phyloP scores from a whole-genome alignment of 1,140 invertebrate genomes.

The Battus philenor region DNA sequence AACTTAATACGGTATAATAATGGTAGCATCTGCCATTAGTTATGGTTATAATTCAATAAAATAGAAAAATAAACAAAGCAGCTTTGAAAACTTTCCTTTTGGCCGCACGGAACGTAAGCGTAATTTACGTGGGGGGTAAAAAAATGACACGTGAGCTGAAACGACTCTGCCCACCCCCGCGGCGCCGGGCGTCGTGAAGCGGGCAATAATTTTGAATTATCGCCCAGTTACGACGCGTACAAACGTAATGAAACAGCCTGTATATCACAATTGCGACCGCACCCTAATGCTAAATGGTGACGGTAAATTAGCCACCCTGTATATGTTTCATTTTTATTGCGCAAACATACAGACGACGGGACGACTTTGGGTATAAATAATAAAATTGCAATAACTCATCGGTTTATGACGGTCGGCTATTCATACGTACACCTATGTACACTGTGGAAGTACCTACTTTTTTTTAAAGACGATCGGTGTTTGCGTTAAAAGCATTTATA shows the following conservation, averaged over 20 bases:
- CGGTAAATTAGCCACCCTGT: slow-evolving; percentile 31
- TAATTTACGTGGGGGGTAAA: too few relatives aligned
- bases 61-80: too few relatives aligned
- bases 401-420: too few relatives aligned
- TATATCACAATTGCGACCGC: slow-evolving; percentile 37
- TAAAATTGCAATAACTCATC: slow-evolving; percentile 2
- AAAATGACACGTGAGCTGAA: too few relatives aligned
- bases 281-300: slow-evolving; percentile 31
- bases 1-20: too few relatives aligned
- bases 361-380: slow-evolving; percentile 1
- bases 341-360: slow-evolving; percentile 6
- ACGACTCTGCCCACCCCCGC: background rate
- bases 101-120: slow-evolving; percentile 2
- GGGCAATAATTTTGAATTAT: slow-evolving; percentile 39
- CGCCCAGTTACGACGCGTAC: slow-evolving; percentile 20
- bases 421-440: too few relatives aligned
- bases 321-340: slow-evolving; percentile 18
- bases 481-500: too few relatives aligned
- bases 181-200: slow-evolving; percentile 23
- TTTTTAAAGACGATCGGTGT: too few relatives aligned
- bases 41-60: too few relatives aligned
- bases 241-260: slow-evolving; percentile 39
- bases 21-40: too few relatives aligned
- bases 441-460: too few relatives aligned
- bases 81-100: too few relatives aligned